Base-by-base conservation (phyloP, 2,797 vertebrate species). In the Neopelma chrysocephalum region DNA sequence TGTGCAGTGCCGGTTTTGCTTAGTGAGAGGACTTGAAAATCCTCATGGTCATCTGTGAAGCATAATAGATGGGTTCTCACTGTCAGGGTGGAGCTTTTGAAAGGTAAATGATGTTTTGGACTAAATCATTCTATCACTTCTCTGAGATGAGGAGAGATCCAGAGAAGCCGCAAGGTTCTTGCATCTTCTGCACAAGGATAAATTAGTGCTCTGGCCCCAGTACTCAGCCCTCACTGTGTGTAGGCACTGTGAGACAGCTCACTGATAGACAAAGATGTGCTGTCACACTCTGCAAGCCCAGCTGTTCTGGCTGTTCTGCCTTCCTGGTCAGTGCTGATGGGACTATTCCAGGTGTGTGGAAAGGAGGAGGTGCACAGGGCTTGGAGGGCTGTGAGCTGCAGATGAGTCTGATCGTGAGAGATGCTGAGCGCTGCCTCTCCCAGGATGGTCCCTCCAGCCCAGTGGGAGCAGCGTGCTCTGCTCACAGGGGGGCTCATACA, bases 311-410 rank as follows among this genome's bases (percentile, higher is more conserved):
- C 65, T 86, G 54, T 80, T 68, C 76, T 71, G 68, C 84, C 58
- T 51, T 60, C 36, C 51, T 60, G 11, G 34, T 42, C 34, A 43
- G 21, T 15, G 43, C 53, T 77, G 32, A 23, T 3, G 5, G 72
- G 53, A 43, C 45, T 90, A 0, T 40, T 85, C 87, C 90, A 73
- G 94, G 86, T 90, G 54, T 76, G 66, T 66, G 29, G 86, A 70
- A 51, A 82, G 76, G 61, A 51, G 65, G 70, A 72, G 77, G 32
- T 34, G 36, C 22, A 12, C 42, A n/a, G 80, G 50, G 61, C 66
- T 84, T 2, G 3, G 36, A 72, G 69, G 70, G 17, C 32, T 27
- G 27, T 9, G 32, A 77, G 60, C 57, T 75, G 29, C 51, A 34
- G 47, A 64, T 27, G 36, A 34, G 50, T 19, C 60, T 60, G 50